Percentiles rank a stretch among this genome's conserved stretches.
Evolutionary conservation across 2,113 vertebrate species (phyloP).

Genomic region (Rallus limicola): DNA sequence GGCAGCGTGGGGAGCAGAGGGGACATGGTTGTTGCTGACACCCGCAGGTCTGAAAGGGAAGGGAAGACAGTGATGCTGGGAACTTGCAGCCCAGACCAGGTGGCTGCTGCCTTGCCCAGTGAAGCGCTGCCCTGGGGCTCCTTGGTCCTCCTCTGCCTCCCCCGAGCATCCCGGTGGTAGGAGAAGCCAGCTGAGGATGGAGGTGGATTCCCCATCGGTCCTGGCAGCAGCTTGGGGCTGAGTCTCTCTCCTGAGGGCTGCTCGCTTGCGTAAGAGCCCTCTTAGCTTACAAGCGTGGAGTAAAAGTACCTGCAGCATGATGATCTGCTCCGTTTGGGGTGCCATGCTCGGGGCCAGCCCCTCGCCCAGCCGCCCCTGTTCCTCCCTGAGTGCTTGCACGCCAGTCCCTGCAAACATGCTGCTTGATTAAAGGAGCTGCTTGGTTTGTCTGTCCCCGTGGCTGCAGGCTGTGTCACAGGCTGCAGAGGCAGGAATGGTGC

Average conservation of each 20-base stretch:
- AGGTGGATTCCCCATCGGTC: not conserved
- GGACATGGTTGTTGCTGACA: too few species aligned
- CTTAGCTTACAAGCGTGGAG: not conserved
- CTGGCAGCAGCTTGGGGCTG: not conserved
- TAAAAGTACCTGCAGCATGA: not conserved
- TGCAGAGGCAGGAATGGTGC: constrained; percentile 56
- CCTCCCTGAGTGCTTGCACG: accelerated
- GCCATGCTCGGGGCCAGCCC: accelerated
- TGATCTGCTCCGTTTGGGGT: not conserved
- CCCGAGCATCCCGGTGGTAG: too few species aligned
- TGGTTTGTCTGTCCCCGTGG: not conserved
- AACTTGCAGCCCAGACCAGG: too few species aligned
- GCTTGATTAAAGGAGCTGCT: not conserved
- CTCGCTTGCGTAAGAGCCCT: not conserved
- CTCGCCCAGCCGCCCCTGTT: not conserved
- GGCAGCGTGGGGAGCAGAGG: too few species aligned
- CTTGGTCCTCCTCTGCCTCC: too few species aligned
- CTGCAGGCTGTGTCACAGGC: constrained; percentile 68
- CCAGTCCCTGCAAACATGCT: not conserved
- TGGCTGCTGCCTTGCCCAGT: not conserved
- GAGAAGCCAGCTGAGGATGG: not conserved
- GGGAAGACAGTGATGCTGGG: too few species aligned
- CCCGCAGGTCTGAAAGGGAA: too few species aligned
- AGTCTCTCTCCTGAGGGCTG: not conserved
- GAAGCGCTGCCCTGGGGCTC: too few species aligned